Conservation (phyloP, 2,113 vertebrate genomes). For the Sinocyclocheilus maitianheensis region DNA sequence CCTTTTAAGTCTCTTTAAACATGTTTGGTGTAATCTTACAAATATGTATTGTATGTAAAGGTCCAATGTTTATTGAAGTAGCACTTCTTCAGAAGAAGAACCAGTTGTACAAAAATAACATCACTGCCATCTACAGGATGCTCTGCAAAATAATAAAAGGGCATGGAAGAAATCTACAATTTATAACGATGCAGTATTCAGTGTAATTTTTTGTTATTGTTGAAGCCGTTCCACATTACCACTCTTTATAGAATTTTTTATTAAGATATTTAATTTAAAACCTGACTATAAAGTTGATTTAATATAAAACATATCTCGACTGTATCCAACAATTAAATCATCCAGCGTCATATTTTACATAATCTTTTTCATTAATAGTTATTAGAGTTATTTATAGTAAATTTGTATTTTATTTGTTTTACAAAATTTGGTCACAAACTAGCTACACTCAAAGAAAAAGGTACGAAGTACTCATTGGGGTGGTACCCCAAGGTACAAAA, state of each 20-base stretch:
- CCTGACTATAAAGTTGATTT: neutral
- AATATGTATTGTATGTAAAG: neutral
- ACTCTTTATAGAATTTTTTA: neutral
- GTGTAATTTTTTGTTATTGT: neutral
- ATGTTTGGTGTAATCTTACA: neutral
- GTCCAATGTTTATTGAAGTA: neutral
- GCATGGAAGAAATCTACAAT: neutral
- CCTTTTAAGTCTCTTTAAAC: neutral
- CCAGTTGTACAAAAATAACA: neutral
- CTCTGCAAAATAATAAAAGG: neutral
- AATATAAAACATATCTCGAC: neutral
- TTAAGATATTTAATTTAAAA: neutral
- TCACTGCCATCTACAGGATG: constrained; percentile 12
- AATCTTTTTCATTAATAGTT: neutral
- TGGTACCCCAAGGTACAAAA: too few relatives aligned
- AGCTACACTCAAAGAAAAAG: neutral
- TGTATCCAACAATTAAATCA: neutral
- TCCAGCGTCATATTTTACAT: neutral
- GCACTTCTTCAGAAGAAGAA: neutral
- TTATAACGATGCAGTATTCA: neutral
- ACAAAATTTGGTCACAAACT: neutral
- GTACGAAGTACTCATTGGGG: too few relatives aligned
- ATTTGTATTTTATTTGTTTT: neutral
- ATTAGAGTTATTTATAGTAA: neutral
- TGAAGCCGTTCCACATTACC: neutral